Evolutionary conservation across 2,888 invertebrate species (phyloP).

Genomic region (Polydrusus tereticollis): DNA sequence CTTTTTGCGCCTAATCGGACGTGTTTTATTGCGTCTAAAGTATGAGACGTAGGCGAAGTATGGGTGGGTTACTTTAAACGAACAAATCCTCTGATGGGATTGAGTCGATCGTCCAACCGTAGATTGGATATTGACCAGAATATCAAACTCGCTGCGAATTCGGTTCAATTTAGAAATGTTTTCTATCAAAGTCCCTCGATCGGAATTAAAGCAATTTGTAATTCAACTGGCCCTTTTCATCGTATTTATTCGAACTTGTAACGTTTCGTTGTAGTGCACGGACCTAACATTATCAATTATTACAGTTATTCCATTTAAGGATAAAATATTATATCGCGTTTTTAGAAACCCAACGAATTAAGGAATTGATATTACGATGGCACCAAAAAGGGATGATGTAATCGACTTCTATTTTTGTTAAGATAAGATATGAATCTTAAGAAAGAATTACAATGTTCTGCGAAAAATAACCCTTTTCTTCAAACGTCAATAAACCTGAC

Average conservation of each 20-base stretch:
- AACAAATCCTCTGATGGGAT: conserved; percentile 40
- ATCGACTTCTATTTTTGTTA: too few species aligned
- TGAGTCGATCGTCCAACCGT: conserved; percentile 39
- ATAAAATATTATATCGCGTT: too few species aligned
- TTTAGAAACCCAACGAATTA: too few species aligned
- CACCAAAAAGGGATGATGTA: too few species aligned
- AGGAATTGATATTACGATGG: too few species aligned
- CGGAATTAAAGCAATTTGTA: conserved; percentile 35
- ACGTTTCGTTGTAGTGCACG: neutral
- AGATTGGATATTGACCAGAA: conserved; percentile 40
- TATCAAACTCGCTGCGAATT: conserved; percentile 37
- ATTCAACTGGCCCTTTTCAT: conserved; percentile 26
- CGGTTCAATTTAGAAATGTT: conserved; percentile 35
- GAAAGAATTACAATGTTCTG: too few species aligned
- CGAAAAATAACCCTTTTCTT: too few species aligned
- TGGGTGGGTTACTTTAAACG: conserved; percentile 36
- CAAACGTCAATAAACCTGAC: too few species aligned
- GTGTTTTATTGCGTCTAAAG: conserved; percentile 40
- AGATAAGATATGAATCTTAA: too few species aligned
- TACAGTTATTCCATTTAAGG: too few species aligned
- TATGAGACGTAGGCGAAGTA: conserved; percentile 41
- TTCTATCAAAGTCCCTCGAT: conserved; percentile 22
- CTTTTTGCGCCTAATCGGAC: conserved; percentile 42
- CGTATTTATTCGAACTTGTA: neutral
- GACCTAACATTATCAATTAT: neutral